A percentile compares a stretch with the other conserved stretches of the same genome.
These are phyloP conservation scores for Carcina quercana DNA, from an alignment of 2,888 invertebrate genomes.

Conservation along the genomic window DNA sequence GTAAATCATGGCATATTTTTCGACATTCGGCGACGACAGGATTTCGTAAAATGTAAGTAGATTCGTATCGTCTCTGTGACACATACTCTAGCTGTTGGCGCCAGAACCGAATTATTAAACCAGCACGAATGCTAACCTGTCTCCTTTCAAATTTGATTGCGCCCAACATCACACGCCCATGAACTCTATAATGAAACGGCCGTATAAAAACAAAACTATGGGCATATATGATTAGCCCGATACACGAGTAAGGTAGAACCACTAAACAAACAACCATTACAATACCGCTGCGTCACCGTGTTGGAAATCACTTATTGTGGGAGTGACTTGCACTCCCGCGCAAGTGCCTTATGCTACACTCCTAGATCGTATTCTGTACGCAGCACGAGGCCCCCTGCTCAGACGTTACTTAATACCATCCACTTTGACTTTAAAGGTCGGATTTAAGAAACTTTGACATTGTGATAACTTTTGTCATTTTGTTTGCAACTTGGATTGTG, in stretches of 20 bases:
- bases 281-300: constrained; percentile 66
- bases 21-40: too few species aligned
- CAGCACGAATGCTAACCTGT: constrained; percentile 59
- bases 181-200: constrained; percentile 71
- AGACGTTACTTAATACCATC: constrained; percentile 23
- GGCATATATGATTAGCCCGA: constrained; percentile 73
- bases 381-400: constrained; percentile 35
- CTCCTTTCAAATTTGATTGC: constrained; percentile 71
- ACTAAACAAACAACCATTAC: constrained; percentile 73
- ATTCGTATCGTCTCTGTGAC: too few species aligned
- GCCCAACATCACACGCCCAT: constrained; percentile 71
- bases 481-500: too few species aligned
- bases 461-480: too few species aligned
- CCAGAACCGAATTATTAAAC: constrained; percentile 62
- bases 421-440: constrained; percentile 1
- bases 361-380: constrained; percentile 28
- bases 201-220: constrained; percentile 72
- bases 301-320: constrained; percentile 72
- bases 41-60: too few species aligned
- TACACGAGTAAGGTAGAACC: constrained; percentile 73
- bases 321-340: constrained; percentile 63
- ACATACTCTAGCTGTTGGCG: constrained; percentile 57
- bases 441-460: too few species aligned
- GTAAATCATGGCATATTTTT: too few species aligned
- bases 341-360: constrained; percentile 53